These are phyloP conservation scores for Eueides isabella DNA, from an alignment of 1,140 invertebrate genomes.

Conservation along the genomic window DNA sequence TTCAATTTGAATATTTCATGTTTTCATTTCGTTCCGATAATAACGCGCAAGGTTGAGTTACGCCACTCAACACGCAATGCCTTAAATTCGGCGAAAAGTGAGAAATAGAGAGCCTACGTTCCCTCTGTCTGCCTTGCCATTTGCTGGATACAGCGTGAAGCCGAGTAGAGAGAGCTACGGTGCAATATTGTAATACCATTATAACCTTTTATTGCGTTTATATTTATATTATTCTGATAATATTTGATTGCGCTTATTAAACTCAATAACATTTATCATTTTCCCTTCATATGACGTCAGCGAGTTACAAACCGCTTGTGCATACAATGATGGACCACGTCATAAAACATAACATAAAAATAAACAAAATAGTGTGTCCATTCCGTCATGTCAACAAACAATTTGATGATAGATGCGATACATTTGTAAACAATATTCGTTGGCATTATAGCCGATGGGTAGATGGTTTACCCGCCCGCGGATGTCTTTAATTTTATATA, in stretches of 20 bases:
- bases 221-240: too few relatives aligned
- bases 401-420: slow-evolving; percentile 67
- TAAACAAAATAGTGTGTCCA: slow-evolving; percentile 44
- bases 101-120: too few relatives aligned
- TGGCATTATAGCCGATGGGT: slow-evolving; percentile 39
- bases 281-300: background rate
- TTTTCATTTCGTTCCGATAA: too few relatives aligned
- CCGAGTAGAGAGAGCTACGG: too few relatives aligned
- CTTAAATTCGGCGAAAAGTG: too few relatives aligned
- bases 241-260: background rate
- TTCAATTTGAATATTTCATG: too few relatives aligned
- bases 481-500: slow-evolving; percentile 55
- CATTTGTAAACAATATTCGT: slow-evolving; percentile 72
- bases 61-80: too few relatives aligned
- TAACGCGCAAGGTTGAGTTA: too few relatives aligned
- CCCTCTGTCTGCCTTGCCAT: too few relatives aligned
- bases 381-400: slow-evolving; percentile 62
- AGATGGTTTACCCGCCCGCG: slow-evolving; percentile 48
- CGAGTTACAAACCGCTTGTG: background rate
- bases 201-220: too few relatives aligned
- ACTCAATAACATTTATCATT: slow-evolving; percentile 5
- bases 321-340: background rate
- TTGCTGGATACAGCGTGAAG: too few relatives aligned
- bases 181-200: too few relatives aligned
- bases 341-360: slow-evolving; percentile 11